Evolutionary conservation across 2,888 invertebrate species (phyloP), one percentile per base, ranked within the genome.

Genomic region (Octonoba sinensis): DNA sequence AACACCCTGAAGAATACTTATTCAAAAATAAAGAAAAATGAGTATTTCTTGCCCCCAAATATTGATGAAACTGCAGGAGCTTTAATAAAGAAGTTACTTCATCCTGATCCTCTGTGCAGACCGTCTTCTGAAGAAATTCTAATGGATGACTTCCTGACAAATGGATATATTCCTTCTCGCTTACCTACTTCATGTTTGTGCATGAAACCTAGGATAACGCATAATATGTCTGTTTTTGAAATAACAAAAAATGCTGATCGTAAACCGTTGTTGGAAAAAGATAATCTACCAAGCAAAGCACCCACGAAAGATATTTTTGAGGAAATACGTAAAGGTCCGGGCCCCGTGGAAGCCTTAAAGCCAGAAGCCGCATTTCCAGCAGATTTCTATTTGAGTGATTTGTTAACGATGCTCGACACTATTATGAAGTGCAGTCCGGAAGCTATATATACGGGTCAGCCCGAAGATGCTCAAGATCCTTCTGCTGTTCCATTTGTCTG

Each of bases 1-100:
- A 93, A 93, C 79, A 94, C 94, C 44, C 91, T 99, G 60, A 96
- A 95, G 88, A 98, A 99, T 87, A 99, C 99, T 0, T 99, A 99
- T 88, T 92, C 93, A 56, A 93, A 94, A 86, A 99, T 99, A 86
- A 96, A 95, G 87, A 94, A 94, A 88, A 99, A 98, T 88, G 96
- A 98, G 88, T 99, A 99, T 88, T 93, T 88, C 79, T 88, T 93
- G 69, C 92, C 92, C 16, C 85, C 67, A 82, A 85, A 87, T 27
- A 78, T 88, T 22, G 85, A 86, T 11, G 85, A 85, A 24, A 72
- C 85, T 49, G 87, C 88, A 6, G 74, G 85, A 3, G 85, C 86
- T 59, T 86, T 91, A 44, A 91, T 91, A 74, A 86, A 86, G n/a
- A 86, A 87, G 73, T 86, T 91, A 74, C 87, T 91, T 13, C 87